Base-by-base conservation (phyloP, 2,113 vertebrate species). In the Pithys albifrons region DNA sequence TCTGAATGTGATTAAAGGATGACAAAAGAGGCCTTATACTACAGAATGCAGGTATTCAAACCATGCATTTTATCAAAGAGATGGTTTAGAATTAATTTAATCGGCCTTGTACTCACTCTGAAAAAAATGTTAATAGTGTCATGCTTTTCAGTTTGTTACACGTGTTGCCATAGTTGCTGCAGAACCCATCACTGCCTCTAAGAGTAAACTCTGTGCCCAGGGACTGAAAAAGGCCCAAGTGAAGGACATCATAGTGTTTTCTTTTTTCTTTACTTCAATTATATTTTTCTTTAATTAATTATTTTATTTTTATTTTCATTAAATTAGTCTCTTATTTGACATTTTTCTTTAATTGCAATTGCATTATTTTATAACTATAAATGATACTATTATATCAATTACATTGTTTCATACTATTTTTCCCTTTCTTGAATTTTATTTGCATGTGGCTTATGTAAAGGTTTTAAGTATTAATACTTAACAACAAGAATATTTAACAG, bases 41-140 rank as follows among this genome's bases (percentile, higher is more conserved):
- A 89, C 77, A 92, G 75, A 95, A 94, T 20, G 39, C 59, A 43
- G 33, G 22, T 48, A 88, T 65, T 84, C 86, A 74, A 96, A 82
- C 46, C 29, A 48, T 13, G 70, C 65, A 48, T 81, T 92, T 97
- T 86, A 96, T 93, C 89, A 91, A 95, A 96, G 88, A 91, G 39
- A 87, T 20, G 57, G 35, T 87, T 90, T 75, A 92, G 76, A 78
- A 88, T 91, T 90, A 54, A 89, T 87, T 86, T 91, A 51, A 96
- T 92, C 57, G 87, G 65, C 28, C 61, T 84, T 86, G 77, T 92
- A 89, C 39, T 78, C 61, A 41, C 0, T 2, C 29, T 51, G 61
- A 75, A 90, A 85, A 78, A 79, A 55, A 55, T 3, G 20, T 57
- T 78, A 80, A 71, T 46, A 54, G 20, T 45, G 61, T 81, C 94